phyloP scores from a whole-genome alignment of 2,797 vertebrate genomes.

The Luscinia luscinia region DNA sequence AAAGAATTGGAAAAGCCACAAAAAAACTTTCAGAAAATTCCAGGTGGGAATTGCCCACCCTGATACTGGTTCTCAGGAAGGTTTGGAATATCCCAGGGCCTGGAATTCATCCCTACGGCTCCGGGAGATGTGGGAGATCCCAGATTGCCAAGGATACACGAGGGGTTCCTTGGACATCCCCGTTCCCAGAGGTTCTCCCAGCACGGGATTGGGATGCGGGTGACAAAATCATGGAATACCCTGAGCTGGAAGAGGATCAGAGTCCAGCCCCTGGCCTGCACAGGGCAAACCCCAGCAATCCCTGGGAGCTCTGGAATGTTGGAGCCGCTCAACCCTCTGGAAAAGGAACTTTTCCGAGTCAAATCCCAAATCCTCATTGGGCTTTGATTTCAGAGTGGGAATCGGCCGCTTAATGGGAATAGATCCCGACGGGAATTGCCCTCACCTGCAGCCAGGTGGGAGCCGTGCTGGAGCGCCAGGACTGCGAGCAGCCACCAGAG shows the following conservation, averaged over 20 bases:
- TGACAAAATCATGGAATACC: neutral
- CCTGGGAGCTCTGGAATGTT: no score
- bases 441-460: neutral
- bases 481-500: neutral
- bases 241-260: neutral
- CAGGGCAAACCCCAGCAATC: neutral
- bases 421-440: neutral
- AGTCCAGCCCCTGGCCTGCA: no score
- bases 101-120: neutral
- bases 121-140: neutral
- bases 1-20: neutral
- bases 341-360: neutral
- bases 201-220: fast-evolving
- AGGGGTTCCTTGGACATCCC: neutral
- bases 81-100: neutral
- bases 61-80: fast-evolving
- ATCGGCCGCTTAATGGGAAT: fast-evolving
- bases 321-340: neutral
- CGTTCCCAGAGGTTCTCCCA: neutral
- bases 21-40: neutral
- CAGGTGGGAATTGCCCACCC: neutral
- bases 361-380: fast-evolving
- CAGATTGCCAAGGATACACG: fast-evolving
- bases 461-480: fast-evolving
- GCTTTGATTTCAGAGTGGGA: fast-evolving